Base-by-base conservation (phyloP, 2,797 vertebrate species). In the Rhinichthys osculus region DNA sequence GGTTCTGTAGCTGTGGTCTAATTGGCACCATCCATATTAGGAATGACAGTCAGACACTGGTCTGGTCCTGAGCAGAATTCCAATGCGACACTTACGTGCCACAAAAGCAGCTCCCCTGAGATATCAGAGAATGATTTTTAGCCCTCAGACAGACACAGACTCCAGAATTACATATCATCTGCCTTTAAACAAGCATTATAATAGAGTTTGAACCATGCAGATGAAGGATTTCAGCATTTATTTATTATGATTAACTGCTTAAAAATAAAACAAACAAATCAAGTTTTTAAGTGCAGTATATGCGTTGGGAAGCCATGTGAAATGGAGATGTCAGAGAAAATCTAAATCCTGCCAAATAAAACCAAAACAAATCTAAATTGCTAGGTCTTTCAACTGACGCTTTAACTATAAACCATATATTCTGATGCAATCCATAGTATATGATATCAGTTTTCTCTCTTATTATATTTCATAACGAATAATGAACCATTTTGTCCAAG, bases 1-100 rank as follows among this genome's bases (percentile, higher is more conserved):
- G 77, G 71, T 42, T 83, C 66, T 54, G 57, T 35, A 27, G 52
- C 77, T 81, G 52, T 77, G 64, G 82, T 84, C 69, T 88, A 88
- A 90, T 90, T 90, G 86, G 84, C 81, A 78, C 84, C 82, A 87
- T 89, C 88, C 82, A 87, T 88, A 89, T 87, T 85, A 83, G 52
- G 70, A 54, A 85, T 89, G 90, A 88, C 88, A 89, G 78, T 85
- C 84, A 89, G 88, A 82, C 83, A 87, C 72, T 62, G 52, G 76
- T 69, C 79, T 78, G 79, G 47, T 59, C 81, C 85, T 85, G 86
- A 85, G 74, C 78, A 76, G 90, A 91, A 90, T 91, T 83, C 69
- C 81, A 89, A 90, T 90, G 83, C 73, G 54, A 82, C 86, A 42
- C 70, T 85, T 89, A 86, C 47, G 81, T 71, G 64, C 80, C 57